Evolutionary conservation across 2,888 invertebrate genomes (phyloP), one percentile per base, ranked within the genome.

Genomic region (Thysanoteuthis rhombus): DNA sequence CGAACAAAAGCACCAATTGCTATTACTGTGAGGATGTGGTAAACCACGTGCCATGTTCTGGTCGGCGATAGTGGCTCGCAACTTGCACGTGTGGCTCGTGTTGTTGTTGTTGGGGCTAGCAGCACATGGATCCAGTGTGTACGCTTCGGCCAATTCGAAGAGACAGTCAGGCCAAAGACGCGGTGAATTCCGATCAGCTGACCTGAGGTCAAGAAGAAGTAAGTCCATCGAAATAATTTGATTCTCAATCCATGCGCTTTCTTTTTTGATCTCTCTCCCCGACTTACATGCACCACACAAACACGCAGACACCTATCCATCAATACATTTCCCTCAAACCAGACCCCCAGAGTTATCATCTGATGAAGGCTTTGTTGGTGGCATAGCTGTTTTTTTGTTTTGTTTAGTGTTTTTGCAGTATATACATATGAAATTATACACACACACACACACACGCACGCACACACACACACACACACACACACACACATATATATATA

Each of bases 11-110:
- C 58, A 58, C 58, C 58, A 32, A 58, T 58, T 58, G 58, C 36
- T 75, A 75, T 75, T 75, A 75, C 75, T 12, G 75, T 75, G n/a
- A 75, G 75, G 75, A 75, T 75, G 36, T 75, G 75, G 16, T 75
- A 75, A 75, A 75, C 75, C 75, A 75, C 75, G 75, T 75, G 75
- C 36, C 75, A 75, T 75, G 75, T 75, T 36, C 75, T 75, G 75
- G 75, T 75, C 75, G 75, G 75, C 75, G 75, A 75, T 75, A 75
- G 75, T 75, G 75, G 75, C 75, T 75, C 75, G 75, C 75, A 75
- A 75, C 75, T 75, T 36, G 75, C 75, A 75, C 75, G 75, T 75
- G 75, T n/a, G 75, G n/a, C 75, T 75, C 75, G 75, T 75, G 75
- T 75, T 75, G 75, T 75, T 75, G 75, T 75, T 75, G n/a, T 75